phyloP scores from a whole-genome alignment of 2,113 vertebrate species.

The Callorhinus ursinus region DNA sequence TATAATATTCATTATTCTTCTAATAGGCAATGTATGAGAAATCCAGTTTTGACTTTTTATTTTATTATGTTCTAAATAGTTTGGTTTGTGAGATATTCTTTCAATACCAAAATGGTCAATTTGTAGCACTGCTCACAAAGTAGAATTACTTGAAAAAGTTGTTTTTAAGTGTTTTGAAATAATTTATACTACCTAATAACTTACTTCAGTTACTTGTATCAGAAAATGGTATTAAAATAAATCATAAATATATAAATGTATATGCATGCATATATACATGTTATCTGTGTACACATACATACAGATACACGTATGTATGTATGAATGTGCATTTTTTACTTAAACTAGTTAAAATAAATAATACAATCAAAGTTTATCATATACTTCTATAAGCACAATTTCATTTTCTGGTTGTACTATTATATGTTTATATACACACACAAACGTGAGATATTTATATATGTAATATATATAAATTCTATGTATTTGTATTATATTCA shows the following conservation, averaged over 20 bases:
- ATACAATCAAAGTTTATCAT: background rate
- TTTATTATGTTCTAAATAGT: background rate
- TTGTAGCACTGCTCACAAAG: background rate
- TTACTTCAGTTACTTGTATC: constrained; percentile 21
- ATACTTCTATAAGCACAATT: background rate
- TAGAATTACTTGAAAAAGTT: constrained; percentile 14
- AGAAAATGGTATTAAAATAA: background rate
- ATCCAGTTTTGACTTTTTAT: constrained; percentile 20
- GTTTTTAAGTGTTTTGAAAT: constrained; percentile 22
- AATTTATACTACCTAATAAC: background rate
- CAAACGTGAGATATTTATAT: background rate
- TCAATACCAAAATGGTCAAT: background rate
- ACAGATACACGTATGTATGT: background rate
- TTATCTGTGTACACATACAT: background rate
- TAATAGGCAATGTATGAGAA: constrained; percentile 13
- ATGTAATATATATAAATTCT: background rate
- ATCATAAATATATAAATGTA: background rate
- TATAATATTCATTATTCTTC: background rate
- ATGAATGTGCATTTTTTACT: background rate
- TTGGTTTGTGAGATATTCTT: background rate
- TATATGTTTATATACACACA: background rate
- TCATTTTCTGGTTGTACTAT: background rate
- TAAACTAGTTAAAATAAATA: background rate
- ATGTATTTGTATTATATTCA: background rate
- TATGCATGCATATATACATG: background rate